Base-by-base conservation (phyloP, 2,113 vertebrate genomes). In the Halichoerus grypus region DNA sequence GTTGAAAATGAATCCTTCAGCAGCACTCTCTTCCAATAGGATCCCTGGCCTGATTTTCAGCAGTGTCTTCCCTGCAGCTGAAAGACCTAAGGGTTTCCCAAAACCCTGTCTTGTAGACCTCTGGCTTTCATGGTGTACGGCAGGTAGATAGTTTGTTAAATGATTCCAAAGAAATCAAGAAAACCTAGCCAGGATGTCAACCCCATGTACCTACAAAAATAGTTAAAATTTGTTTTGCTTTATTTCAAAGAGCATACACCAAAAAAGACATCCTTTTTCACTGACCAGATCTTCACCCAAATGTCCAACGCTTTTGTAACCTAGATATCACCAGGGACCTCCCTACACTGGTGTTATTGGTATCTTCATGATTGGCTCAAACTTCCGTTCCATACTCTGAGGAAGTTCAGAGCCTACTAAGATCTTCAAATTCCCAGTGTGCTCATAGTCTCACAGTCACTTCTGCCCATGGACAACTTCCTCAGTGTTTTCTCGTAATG, bases 151-250 rank as follows among this genome's bases (percentile, higher is more conserved):
- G 53, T n/a, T 85, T 65, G 63, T 65, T 65, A 93, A 85, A 85
- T 11, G 65, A 89, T 84, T 85, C 46, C 65, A 90, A 90, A 65
- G 46, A 46, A 88, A 88, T 55, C 81, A 59, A 82, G 21, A 36
- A 74, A 81, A 72, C 19, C 22, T 11, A 57, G 3, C 51, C 77
- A 71, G 51, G 79, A 53, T 24, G 53, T 83, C 39, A 83, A 33
- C 49, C 55, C 55, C 2, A 1, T 42, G 49, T 16, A 77, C 22
- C 72, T 71, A 55, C 39, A 89, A 88, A 95, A 53, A 71, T n/a
- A 65, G 42, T 39, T 95, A 26, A 71, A 13, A 88, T 95, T 87
- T 63, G 13, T 65, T 85, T 92, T 97, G 16, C 36, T 61, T 79
- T 21, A 7, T 36, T 80, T 19, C 3, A 26, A 79, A 72, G 7